Evolutionary conservation across 2,797 vertebrate species (phyloP).

Genomic region (Sebastes kiyomatsui): DNA sequence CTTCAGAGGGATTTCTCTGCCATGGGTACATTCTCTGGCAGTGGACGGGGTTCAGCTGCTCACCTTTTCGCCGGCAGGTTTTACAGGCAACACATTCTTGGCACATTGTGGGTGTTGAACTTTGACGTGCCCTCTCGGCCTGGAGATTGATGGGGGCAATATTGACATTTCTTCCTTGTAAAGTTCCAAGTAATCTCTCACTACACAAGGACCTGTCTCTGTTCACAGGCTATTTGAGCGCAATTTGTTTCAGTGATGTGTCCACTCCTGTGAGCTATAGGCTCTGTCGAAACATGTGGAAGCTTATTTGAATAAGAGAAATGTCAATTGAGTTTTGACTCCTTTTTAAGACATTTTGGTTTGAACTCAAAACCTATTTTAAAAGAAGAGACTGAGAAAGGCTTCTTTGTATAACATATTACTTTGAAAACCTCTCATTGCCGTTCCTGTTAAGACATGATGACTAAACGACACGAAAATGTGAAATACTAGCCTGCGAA

Average conservation of each 20-base stretch:
- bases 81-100: slow-evolving; percentile 46
- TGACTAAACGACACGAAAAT: too few species aligned
- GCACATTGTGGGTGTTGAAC: slow-evolving; percentile 39
- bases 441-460: background rate
- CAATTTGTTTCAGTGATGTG: slow-evolving; percentile 28
- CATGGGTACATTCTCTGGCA: background rate
- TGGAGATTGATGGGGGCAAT: slow-evolving; percentile 46
- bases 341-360: background rate
- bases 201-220: slow-evolving; percentile 39
- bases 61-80: slow-evolving; percentile 7
- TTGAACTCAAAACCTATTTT: background rate
- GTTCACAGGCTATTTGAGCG: slow-evolving; percentile 1
- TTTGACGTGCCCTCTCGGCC: slow-evolving; percentile 43
- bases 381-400: background rate
- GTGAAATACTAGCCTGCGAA: too few species aligned
- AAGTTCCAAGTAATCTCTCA: slow-evolving; percentile 51
- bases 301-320: background rate
- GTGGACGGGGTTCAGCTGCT: background rate
- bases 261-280: slow-evolving; percentile 1
- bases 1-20: background rate
- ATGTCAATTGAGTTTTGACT: background rate
- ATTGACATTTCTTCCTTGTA: slow-evolving; percentile 64
- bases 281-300: background rate
- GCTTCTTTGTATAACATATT: background rate
- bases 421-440: background rate